Percentiles rank a stretch among this genome's conserved stretches.
phyloP scores from a whole-genome alignment of 2,888 invertebrate species.

The Digitonthophagus gazella region DNA sequence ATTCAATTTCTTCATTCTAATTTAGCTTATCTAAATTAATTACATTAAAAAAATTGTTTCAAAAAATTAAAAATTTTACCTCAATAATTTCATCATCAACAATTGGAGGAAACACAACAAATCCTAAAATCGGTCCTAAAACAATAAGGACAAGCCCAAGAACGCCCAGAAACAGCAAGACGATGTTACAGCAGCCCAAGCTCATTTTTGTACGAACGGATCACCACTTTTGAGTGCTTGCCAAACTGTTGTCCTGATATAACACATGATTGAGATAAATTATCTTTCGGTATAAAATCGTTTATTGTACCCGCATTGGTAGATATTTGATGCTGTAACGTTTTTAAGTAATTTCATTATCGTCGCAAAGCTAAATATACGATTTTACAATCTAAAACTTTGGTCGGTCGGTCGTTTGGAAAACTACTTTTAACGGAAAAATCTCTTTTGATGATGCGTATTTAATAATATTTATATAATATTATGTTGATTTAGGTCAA shows the following conservation, averaged over 20 bases:
- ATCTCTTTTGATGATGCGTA: too few relatives aligned
- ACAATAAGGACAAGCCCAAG: background rate
- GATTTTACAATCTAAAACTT: background rate
- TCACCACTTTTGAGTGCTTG: background rate
- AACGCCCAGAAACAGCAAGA: background rate
- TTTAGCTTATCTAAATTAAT: too few relatives aligned
- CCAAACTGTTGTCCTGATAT: background rate
- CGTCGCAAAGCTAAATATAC: background rate
- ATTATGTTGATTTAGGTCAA: too few relatives aligned
- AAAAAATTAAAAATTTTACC: background rate
- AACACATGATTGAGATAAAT: background rate
- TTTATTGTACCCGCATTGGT: background rate
- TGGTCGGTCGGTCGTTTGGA: too few relatives aligned
- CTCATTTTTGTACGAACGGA: background rate
- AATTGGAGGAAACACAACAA: slow-evolving; percentile 3
- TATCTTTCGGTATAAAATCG: background rate
- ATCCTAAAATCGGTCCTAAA: slow-evolving; percentile 6
- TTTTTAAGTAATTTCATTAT: background rate
- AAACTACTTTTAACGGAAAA: too few relatives aligned
- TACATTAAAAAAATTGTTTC: background rate
- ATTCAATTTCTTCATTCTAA: too few relatives aligned
- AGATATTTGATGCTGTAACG: background rate
- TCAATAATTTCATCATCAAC: slow-evolving; percentile 6
- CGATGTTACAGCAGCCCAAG: background rate
- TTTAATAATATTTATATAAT: too few relatives aligned